phyloP scores from a whole-genome alignment of 2,797 vertebrate genomes.

The Malurus leucopterus region DNA sequence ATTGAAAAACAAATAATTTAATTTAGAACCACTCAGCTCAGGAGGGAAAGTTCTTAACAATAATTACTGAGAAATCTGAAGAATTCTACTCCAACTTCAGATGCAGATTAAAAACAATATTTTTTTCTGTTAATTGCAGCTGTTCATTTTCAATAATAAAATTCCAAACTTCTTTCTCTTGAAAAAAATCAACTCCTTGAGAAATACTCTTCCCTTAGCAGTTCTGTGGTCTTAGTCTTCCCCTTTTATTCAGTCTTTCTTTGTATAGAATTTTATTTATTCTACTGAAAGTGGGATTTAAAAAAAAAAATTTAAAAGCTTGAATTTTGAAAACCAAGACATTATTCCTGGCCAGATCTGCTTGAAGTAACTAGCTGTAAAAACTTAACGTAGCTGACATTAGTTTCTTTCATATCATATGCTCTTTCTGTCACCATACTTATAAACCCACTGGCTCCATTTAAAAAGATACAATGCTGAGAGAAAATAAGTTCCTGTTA shows the following conservation, averaged over 20 bases:
- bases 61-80: background rate
- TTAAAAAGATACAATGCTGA: background rate
- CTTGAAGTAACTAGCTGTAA: background rate
- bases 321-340: background rate
- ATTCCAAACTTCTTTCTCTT: background rate
- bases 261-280: background rate
- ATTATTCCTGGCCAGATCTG: background rate
- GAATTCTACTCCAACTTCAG: background rate
- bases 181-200: background rate
- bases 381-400: background rate
- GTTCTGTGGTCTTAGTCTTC: background rate
- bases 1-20: conserved; percentile 33
- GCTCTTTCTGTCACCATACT: background rate
- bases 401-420: background rate
- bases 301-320: background rate
- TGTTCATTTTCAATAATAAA: background rate
- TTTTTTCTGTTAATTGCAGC: background rate
- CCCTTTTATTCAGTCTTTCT: background rate
- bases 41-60: background rate
- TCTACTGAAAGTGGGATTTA: background rate
- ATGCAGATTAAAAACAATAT: background rate
- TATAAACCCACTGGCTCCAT: background rate
- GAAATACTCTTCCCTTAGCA: background rate
- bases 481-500: background rate
- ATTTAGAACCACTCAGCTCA: conserved; percentile 28